These are phyloP conservation scores for Rhizoglyphus robini DNA, from an alignment of 1,140 invertebrate genomes.

Conservation along the genomic window DNA sequence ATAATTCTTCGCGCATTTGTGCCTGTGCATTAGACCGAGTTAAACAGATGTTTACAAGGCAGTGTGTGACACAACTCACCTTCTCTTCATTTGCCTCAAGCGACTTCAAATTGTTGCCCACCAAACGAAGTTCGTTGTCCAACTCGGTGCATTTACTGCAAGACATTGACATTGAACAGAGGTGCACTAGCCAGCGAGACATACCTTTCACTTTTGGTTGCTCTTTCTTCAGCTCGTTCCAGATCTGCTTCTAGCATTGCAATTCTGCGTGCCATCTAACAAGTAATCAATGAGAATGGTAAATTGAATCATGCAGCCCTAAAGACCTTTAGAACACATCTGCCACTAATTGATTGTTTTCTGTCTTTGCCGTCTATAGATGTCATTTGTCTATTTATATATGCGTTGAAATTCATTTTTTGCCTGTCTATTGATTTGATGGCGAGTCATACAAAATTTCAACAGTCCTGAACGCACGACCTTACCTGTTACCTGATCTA, in stretches of 20 bases:
- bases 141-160: conserved; percentile 95
- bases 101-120: conserved; percentile 99
- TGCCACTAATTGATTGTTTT: no score
- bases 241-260: conserved; percentile 99
- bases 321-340: no score
- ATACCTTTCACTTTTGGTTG: conserved; percentile 98
- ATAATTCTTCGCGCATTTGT: conserved; percentile 98
- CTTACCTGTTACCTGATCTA: no score
- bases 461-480: no score
- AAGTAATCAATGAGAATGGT: no score
- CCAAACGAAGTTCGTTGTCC: conserved; percentile 95
- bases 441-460: no score
- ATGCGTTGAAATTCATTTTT: no score
- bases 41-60: neutral
- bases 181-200: conserved; percentile 31
- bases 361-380: no score
- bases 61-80: conserved; percentile 48
- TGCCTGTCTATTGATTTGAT: no score
- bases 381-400: no score
- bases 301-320: no score
- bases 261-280: conserved; percentile 99
- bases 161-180: neutral
- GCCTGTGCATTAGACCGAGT: conserved; percentile 47
- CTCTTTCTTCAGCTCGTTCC: conserved; percentile 98
- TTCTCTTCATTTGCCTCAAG: conserved; percentile 99